A percentile compares a stretch with the other conserved stretches of the same genome.
Evolutionary conservation across 2,888 invertebrate species (phyloP).

Genomic region (Rhodophaea formosa): DNA sequence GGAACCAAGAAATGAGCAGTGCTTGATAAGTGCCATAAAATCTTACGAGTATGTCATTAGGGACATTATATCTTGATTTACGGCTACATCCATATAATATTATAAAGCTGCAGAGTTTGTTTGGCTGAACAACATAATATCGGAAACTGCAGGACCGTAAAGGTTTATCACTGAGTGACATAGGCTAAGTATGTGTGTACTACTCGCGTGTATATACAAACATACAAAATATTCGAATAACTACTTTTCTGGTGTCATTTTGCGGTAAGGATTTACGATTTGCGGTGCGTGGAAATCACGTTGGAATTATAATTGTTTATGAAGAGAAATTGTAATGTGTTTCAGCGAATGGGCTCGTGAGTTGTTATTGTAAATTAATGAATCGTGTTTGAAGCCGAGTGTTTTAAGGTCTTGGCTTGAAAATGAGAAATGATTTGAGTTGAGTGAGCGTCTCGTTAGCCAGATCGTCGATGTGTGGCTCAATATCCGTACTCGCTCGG

Average conservation of each 20-base stretch:
- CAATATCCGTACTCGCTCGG: slow-evolving; percentile 35
- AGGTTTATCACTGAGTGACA: too few relatives aligned
- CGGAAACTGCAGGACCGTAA: too few relatives aligned
- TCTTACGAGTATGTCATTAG: too few relatives aligned
- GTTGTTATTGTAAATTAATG: slow-evolving; percentile 9
- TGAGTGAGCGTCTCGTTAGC: slow-evolving; percentile 37
- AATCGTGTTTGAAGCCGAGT: background rate
- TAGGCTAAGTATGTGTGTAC: background rate
- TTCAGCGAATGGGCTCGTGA: background rate
- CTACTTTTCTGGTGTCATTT: slow-evolving; percentile 1
- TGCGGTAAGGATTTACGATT: slow-evolving; percentile 4
- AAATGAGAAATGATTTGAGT: slow-evolving; percentile 23
- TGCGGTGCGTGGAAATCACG: background rate
- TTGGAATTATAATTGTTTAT: slow-evolving; percentile 9
- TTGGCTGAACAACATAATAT: too few relatives aligned
- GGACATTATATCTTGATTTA: too few relatives aligned
- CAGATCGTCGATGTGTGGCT: slow-evolving; percentile 26
- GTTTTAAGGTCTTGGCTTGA: background rate
- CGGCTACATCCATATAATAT: too few relatives aligned
- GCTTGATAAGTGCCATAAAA: too few relatives aligned
- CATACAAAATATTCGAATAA: background rate
- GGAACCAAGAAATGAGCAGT: too few relatives aligned
- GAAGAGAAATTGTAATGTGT: slow-evolving; percentile 7
- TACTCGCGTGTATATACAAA: background rate
- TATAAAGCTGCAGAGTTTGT: too few relatives aligned